phyloP scores from a whole-genome alignment of 2,888 invertebrate species.

The Epistrophe grossulariae region DNA sequence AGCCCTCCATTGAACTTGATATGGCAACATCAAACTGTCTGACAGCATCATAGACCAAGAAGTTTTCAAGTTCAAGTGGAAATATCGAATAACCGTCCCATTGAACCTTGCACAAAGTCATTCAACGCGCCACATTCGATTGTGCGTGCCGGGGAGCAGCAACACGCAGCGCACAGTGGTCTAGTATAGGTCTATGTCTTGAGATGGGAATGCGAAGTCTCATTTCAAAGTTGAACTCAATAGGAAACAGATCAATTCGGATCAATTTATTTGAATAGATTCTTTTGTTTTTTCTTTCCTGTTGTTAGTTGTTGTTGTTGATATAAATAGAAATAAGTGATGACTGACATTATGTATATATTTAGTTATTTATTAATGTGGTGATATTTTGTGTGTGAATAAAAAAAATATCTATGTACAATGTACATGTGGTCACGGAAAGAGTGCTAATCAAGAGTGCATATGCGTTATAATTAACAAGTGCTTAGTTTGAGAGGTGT shows the following conservation, averaged over 20 bases:
- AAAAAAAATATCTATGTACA: constrained; percentile 13
- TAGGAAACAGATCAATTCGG: constrained; percentile 60
- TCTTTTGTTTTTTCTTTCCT: background rate
- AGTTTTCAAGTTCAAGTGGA: constrained; percentile 68
- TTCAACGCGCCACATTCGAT: background rate
- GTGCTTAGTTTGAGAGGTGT: constrained; percentile 22
- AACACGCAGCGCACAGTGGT: background rate
- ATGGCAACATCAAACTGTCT: constrained; percentile 16
- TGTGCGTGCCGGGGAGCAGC: constrained; percentile 11
- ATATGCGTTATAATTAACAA: constrained; percentile 60
- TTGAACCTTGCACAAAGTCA: constrained; percentile 57
- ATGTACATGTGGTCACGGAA: constrained; percentile 20
- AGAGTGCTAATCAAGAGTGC: constrained; percentile 56
- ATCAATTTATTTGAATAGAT: constrained; percentile 26
- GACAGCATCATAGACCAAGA: constrained; percentile 8
- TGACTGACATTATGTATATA: background rate
- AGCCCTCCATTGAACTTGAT: constrained; percentile 10
- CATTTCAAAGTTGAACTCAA: constrained; percentile 56
- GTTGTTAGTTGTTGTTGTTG: background rate
- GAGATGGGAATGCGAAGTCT: constrained; percentile 19
- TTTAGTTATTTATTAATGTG: background rate
- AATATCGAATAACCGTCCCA: constrained; percentile 56
- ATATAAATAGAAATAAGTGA: background rate
- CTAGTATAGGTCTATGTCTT: too few species aligned
- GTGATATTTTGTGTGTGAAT: background rate